Percentiles rank a stretch among this genome's conserved stretches.
These are phyloP conservation scores for Cichladusa arquata DNA, from an alignment of 2,113 vertebrate genomes.

Conservation along the genomic window DNA sequence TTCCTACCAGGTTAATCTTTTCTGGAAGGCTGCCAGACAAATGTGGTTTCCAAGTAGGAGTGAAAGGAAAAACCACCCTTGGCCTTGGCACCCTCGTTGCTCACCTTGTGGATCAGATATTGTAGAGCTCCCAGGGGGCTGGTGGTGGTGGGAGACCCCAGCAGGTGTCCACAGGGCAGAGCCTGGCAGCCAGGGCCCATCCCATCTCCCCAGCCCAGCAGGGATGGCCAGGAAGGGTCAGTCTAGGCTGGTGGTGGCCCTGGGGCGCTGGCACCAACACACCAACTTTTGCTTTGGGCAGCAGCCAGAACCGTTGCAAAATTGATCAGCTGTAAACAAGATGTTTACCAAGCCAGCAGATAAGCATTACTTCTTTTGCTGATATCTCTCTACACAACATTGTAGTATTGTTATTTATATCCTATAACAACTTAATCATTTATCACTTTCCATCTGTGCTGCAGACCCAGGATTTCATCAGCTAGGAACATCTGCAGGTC, in stretches of 20 bases:
- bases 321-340: background rate
- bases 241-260: background rate
- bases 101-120: background rate
- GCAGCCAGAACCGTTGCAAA: background rate
- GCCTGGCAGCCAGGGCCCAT: background rate
- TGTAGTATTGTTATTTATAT: constrained; percentile 38
- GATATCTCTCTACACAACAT: background rate
- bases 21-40: background rate
- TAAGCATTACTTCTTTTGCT: background rate
- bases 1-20: background rate
- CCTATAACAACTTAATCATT: constrained; percentile 14
- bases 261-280: background rate
- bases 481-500: background rate
- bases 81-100: background rate
- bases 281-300: background rate
- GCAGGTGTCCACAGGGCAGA: rapidly evolving
- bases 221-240: background rate
- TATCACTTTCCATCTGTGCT: constrained; percentile 24
- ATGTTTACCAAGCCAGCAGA: background rate
- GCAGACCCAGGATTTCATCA: background rate
- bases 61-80: background rate
- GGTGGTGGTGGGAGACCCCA: rapidly evolving
- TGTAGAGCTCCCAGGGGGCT: background rate
- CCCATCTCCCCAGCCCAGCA: background rate
- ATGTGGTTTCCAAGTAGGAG: background rate